phyloP scores from a whole-genome alignment of 2,113 vertebrate genomes.

The Bos indicus region DNA sequence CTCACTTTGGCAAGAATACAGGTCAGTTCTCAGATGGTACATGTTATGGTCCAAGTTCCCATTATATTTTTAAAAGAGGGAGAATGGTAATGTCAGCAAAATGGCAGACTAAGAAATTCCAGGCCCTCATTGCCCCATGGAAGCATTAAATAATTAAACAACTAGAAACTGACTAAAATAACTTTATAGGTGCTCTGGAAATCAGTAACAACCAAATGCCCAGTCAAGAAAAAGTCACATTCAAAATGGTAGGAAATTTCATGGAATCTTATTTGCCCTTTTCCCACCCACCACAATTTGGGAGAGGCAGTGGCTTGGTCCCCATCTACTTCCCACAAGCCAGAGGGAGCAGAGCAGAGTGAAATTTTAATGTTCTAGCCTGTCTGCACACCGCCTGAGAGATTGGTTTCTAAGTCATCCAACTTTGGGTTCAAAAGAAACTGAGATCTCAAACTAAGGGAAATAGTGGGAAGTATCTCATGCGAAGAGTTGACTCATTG shows the following conservation, averaged over 20 bases:
- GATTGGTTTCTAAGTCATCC: neutral
- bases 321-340: neutral
- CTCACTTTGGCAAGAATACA: neutral
- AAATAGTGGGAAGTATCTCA: neutral
- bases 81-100: neutral
- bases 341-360: neutral
- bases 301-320: neutral
- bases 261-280: neutral
- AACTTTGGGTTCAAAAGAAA: neutral
- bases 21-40: neutral
- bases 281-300: neutral
- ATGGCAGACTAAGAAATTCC: neutral
- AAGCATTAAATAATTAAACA: neutral
- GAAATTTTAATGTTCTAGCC: neutral
- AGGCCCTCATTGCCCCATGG: neutral
- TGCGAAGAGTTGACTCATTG: too few relatives aligned
- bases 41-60: neutral
- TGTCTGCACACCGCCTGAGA: neutral
- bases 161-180: neutral
- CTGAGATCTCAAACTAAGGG: neutral
- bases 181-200: neutral
- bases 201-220: neutral
- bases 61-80: neutral
- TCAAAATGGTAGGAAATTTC: neutral
- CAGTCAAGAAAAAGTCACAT: neutral